Evolutionary conservation across 37 sponge, comb jelly and placozoan species (phyloP).

Genomic region (Crambe crambe): DNA sequence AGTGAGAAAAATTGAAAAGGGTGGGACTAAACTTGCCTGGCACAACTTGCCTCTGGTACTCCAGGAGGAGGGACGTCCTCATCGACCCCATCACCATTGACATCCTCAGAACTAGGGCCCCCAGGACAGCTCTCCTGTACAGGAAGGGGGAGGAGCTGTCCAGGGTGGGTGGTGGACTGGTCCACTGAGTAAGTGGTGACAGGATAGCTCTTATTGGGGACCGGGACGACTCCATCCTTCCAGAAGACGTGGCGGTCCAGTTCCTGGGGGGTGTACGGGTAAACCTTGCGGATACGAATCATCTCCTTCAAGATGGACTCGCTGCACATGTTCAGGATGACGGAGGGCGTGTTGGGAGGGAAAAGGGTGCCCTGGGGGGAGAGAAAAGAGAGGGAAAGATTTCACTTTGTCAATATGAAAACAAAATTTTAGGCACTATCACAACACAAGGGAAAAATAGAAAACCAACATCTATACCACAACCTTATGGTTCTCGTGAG

Average conservation of each 20-base stretch:
- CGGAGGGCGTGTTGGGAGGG: conserved; percentile 38
- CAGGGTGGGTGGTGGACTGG: background rate
- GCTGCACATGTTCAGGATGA: conserved; percentile 27
- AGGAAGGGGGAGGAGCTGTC: background rate
- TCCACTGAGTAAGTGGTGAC: background rate
- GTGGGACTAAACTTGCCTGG: background rate
- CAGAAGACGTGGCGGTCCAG: conserved; percentile 26
- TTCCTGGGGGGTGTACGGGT: conserved; percentile 11
- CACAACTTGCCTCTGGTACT: background rate
- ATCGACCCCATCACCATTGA: background rate
- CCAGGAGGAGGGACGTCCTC: background rate
- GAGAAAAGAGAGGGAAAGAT: background rate
- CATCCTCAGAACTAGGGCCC: background rate
- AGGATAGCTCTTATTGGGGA: conserved; percentile 7
- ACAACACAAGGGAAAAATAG: too few relatives aligned
- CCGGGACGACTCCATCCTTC: conserved; percentile 12
- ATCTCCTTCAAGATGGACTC: conserved; percentile 31
- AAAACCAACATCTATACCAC: too few relatives aligned
- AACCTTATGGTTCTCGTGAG: too few relatives aligned
- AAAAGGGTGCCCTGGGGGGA: conserved; percentile 25
- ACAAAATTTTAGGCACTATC: too few relatives aligned
- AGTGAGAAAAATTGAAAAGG: background rate
- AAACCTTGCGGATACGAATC: background rate
- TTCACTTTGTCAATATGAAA: too few relatives aligned
- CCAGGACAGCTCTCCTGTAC: conserved; percentile 8